Conservation (phyloP, 2,797 vertebrate genomes). For the Phoebastria nigripes region DNA sequence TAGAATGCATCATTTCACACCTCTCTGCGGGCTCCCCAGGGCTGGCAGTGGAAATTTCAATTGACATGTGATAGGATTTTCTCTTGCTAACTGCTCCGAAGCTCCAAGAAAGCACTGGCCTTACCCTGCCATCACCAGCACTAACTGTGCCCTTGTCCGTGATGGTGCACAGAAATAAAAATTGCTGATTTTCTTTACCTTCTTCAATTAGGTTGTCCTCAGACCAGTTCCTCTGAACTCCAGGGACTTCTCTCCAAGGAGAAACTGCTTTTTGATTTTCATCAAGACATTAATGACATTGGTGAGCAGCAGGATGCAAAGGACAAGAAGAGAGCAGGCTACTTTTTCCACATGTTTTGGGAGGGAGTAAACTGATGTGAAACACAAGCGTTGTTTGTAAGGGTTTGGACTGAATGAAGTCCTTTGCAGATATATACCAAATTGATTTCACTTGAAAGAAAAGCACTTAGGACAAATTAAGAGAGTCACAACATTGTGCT, state of each 20-base stretch:
- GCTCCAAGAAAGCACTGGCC: not conserved
- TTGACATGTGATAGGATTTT: not conserved
- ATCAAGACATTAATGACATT: not conserved
- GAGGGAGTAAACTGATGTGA: not conserved
- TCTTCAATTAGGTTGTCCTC: not conserved
- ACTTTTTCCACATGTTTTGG: not conserved
- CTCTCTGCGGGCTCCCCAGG: not conserved
- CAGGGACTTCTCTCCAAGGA: not conserved
- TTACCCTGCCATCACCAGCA: not conserved
- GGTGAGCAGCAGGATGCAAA: not conserved
- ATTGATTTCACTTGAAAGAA: not conserved
- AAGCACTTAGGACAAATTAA: not conserved
- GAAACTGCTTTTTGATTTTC: not conserved
- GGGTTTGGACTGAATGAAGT: not conserved
- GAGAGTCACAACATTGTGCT: not conserved
- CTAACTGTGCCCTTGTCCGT: not conserved
- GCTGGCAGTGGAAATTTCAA: not conserved
- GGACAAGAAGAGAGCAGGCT: not conserved
- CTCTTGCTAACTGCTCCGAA: not conserved
- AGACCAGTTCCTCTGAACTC: not conserved
- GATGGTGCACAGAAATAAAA: not conserved
- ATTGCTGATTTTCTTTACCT: not conserved
- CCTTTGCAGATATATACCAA: not conserved
- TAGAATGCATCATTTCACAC: not conserved
- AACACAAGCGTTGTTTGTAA: not conserved